phyloP scores from a whole-genome alignment of 53 echinoderm and acorn worm species.

The Echinometra lucunter region DNA sequence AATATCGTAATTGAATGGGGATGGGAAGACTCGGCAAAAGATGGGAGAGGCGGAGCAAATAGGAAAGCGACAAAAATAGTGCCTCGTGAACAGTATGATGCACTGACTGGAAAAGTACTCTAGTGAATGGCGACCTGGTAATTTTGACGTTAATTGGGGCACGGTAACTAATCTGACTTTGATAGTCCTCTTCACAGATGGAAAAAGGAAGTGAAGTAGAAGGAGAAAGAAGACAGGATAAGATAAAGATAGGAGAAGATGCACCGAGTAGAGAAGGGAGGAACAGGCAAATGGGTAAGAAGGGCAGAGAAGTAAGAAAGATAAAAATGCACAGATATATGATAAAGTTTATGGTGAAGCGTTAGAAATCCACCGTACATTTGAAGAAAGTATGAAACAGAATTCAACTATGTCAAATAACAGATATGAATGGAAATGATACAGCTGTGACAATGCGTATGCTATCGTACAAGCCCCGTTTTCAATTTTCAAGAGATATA shows the following conservation, averaged over 20 bases:
- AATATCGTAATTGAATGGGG: conserved; percentile 35
- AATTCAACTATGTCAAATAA: too few species aligned
- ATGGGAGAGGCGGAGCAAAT: conserved; percentile 13
- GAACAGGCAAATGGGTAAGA: too few species aligned
- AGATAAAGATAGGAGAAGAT: too few species aligned
- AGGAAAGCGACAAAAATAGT: conserved; percentile 7
- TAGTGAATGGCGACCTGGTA: conserved; percentile 16
- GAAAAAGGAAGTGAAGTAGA: background rate
- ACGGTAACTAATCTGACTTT: conserved; percentile 35
- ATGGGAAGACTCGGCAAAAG: background rate
- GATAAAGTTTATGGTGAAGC: background rate
- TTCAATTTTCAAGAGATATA: too few species aligned
- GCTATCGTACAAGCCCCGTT: too few species aligned
- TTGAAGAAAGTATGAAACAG: too few species aligned
- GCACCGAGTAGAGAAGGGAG: too few species aligned
- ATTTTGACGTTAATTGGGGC: conserved; percentile 15
- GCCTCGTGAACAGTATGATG: background rate
- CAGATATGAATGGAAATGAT: too few species aligned
- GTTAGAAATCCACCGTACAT: too few species aligned
- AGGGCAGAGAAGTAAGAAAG: background rate
- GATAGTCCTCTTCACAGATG: background rate
- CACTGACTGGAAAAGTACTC: conserved; percentile 42
- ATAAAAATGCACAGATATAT: background rate
- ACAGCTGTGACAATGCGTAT: too few species aligned
- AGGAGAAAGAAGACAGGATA: background rate